Evolutionary conservation across 2,113 vertebrate species (phyloP).

Genomic region (Phylloscopus trochilus): DNA sequence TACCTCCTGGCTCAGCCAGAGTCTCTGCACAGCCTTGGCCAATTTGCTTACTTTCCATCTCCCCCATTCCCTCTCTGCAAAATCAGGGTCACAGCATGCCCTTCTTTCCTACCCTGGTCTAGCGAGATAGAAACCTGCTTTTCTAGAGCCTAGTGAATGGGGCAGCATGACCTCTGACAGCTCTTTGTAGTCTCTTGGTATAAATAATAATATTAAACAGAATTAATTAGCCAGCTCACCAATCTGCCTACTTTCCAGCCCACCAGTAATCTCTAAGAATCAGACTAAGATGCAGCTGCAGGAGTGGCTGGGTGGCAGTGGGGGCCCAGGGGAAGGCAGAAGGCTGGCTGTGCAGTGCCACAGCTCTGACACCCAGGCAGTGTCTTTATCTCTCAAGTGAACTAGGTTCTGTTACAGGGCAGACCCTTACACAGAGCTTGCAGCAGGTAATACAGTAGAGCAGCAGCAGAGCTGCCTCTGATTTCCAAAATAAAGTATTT

Average conservation of each 20-base stretch:
- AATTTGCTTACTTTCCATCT: not conserved
- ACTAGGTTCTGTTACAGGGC: not conserved
- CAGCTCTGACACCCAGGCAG: not conserved
- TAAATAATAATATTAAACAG: not conserved
- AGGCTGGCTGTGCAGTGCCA: not conserved
- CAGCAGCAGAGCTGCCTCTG: not conserved
- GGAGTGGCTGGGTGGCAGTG: not conserved
- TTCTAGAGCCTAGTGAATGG: not conserved
- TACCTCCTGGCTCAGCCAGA: not conserved
- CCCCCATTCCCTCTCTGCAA: not conserved
- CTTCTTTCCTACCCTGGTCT: not conserved
- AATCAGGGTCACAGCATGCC: not conserved
- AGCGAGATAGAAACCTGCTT: not conserved
- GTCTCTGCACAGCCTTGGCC: not conserved
- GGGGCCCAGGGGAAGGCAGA: not conserved
- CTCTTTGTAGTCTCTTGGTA: not conserved
- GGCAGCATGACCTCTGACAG: not conserved
- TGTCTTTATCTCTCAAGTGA: not conserved
- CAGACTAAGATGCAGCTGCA: not conserved
- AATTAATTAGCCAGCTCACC: constrained; percentile 18
- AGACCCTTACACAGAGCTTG: not conserved
- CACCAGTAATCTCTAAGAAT: not conserved
- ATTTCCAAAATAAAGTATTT: not conserved
- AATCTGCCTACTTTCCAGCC: not conserved
- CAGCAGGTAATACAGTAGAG: not conserved